These are phyloP conservation scores for Morbakka virulenta DNA, from an alignment of 30 jellyfish, hydroid and myxozoan species.

Conservation along the genomic window DNA sequence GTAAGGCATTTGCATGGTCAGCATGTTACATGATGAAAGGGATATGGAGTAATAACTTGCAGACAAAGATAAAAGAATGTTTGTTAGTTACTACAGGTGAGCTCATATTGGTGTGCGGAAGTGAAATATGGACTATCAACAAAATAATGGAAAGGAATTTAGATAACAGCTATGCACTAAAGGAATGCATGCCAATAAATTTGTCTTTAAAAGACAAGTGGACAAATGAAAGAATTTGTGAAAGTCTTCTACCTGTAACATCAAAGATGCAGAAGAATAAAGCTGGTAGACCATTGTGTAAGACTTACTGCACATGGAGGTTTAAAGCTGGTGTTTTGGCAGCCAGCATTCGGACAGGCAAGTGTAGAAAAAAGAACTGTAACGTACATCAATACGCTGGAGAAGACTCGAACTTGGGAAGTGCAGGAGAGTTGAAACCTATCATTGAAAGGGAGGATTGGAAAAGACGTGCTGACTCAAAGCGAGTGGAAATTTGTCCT, in stretches of 20 bases:
- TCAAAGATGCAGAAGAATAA: neutral
- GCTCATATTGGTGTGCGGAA: neutral
- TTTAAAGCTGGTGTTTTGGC: neutral
- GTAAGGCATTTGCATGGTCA: neutral
- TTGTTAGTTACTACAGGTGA: neutral
- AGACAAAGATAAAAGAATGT: too few species aligned
- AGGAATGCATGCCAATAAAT: too few species aligned
- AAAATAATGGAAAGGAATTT: neutral
- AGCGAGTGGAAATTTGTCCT: neutral
- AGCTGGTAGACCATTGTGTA: neutral
- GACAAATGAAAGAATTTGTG: too few species aligned
- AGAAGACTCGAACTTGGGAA: neutral
- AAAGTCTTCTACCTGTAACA: neutral
- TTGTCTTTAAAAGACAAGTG: too few species aligned
- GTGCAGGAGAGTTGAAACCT: neutral
- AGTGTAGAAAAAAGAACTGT: neutral
- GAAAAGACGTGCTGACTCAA: neutral
- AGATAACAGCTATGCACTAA: too few species aligned
- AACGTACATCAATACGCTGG: neutral
- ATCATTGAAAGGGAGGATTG: neutral
- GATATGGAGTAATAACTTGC: neutral
- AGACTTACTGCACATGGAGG: neutral
- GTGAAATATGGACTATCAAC: neutral
- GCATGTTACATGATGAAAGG: neutral
- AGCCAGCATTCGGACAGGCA: neutral